Conservation (phyloP, 2,888 invertebrate genomes). For the Odontothrips loti region DNA sequence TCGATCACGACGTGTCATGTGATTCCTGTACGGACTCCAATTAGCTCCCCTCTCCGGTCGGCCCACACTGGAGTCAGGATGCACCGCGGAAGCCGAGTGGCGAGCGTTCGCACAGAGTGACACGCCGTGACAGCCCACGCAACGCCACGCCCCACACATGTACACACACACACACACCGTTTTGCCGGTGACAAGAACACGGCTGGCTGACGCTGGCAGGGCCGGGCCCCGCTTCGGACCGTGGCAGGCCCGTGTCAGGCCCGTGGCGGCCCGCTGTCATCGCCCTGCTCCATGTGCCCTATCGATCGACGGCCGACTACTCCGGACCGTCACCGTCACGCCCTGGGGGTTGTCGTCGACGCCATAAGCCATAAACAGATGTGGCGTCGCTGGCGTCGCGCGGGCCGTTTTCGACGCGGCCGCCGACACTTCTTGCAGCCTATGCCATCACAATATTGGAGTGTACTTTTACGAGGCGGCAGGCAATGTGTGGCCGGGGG, state of each 20-base stretch:
- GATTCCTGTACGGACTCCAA: too few relatives aligned
- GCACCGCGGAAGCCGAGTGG: too few relatives aligned
- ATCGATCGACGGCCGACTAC: not conserved
- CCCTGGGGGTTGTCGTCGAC: not conserved
- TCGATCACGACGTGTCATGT: too few relatives aligned
- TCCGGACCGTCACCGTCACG: not conserved
- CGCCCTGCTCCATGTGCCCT: not conserved
- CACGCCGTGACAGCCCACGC: too few relatives aligned
- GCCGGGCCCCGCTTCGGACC: not conserved
- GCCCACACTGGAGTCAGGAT: too few relatives aligned
- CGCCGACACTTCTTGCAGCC: not conserved
- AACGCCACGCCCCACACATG: too few relatives aligned
- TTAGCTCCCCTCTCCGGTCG: too few relatives aligned
- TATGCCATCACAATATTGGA: constrained; percentile 18
- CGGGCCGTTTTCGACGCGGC: too few relatives aligned
- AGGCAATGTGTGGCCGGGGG: not conserved
- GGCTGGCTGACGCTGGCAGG: not conserved
- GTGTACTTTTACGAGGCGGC: constrained; percentile 9
- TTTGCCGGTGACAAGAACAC: not conserved
- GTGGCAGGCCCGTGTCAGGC: not conserved
- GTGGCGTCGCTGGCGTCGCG: not conserved
- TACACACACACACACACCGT: not conserved
- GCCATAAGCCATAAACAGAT: constrained; percentile 12
- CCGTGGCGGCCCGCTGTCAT: not conserved
- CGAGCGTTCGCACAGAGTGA: too few relatives aligned